These are phyloP conservation scores for Malacoraja senta DNA, from an alignment of 2,797 vertebrate genomes.

Conservation along the genomic window DNA sequence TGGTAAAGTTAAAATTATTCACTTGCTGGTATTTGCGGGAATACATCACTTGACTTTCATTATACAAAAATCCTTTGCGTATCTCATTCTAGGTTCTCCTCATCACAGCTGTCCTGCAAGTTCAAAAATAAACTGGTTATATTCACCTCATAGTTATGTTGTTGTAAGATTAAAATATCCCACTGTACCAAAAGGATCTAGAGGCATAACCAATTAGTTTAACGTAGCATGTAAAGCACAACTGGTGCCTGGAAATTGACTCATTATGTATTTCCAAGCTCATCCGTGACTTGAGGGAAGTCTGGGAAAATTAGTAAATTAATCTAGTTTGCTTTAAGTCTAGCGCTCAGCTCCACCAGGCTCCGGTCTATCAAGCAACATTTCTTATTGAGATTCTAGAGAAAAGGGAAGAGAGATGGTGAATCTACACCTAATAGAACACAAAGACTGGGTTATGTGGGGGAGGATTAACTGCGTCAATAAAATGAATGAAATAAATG, in stretches of 20 bases:
- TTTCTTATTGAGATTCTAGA: neutral
- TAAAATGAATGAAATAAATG: too few relatives aligned
- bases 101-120: slow-evolving; percentile 25
- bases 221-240: neutral
- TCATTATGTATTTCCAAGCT: neutral
- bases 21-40: neutral
- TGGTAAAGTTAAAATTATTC: neutral
- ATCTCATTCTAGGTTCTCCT: neutral
- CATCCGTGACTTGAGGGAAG: neutral
- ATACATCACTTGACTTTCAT: neutral
- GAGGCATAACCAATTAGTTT: neutral
- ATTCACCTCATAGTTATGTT: neutral
- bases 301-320: neutral
- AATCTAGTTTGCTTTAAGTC: neutral
- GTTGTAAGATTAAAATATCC: neutral
- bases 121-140: slow-evolving; percentile 18
- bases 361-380: neutral
- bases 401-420: too few relatives aligned
- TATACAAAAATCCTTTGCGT: neutral
- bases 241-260: neutral
- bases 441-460: neutral
- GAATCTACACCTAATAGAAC: neutral
- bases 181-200: slow-evolving; percentile 8
- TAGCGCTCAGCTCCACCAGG: neutral
- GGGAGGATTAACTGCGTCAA: neutral